Conservation (phyloP, 2,888 invertebrate genomes). For the Erannis defoliaria region DNA sequence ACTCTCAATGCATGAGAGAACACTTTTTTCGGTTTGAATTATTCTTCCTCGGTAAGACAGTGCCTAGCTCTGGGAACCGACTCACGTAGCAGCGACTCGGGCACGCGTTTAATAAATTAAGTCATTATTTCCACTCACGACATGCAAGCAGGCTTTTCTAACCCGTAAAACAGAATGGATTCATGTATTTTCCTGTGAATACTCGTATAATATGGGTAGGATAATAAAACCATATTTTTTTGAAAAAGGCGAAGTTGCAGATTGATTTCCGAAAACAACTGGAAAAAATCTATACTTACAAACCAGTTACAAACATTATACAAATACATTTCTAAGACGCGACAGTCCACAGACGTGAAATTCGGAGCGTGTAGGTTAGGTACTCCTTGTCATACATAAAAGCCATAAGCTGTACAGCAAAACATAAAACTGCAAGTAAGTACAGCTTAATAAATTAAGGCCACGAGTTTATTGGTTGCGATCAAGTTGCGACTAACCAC, state of each 20-base stretch:
- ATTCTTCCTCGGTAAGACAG: neutral
- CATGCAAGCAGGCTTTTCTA: slow-evolving; percentile 19
- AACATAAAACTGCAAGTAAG: neutral
- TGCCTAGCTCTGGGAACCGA: neutral
- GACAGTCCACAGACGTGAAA: too few relatives aligned
- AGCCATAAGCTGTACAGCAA: too few relatives aligned
- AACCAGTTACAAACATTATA: too few relatives aligned
- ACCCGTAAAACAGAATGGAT: slow-evolving; percentile 5
- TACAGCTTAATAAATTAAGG: neutral
- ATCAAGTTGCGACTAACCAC: neutral
- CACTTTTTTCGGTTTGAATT: slow-evolving; percentile 4
- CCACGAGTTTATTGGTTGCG: slow-evolving; percentile 5
- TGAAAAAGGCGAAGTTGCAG: too few relatives aligned
- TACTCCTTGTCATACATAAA: too few relatives aligned
- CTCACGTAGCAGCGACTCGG: slow-evolving; percentile 6
- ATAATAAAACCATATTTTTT: too few relatives aligned
- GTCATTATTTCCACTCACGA: slow-evolving; percentile 21
- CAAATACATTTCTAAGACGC: too few relatives aligned
- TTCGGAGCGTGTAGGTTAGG: too few relatives aligned
- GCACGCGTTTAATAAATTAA: slow-evolving; percentile 18
- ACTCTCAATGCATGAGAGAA: neutral
- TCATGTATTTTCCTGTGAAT: neutral
- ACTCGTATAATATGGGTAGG: too few relatives aligned
- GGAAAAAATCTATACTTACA: too few relatives aligned
- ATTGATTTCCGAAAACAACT: too few relatives aligned